Percentiles rank a stretch among this genome's conserved stretches.
Conservation (phyloP, 2,797 vertebrate genomes). For the Sarcoramphus papa region DNA sequence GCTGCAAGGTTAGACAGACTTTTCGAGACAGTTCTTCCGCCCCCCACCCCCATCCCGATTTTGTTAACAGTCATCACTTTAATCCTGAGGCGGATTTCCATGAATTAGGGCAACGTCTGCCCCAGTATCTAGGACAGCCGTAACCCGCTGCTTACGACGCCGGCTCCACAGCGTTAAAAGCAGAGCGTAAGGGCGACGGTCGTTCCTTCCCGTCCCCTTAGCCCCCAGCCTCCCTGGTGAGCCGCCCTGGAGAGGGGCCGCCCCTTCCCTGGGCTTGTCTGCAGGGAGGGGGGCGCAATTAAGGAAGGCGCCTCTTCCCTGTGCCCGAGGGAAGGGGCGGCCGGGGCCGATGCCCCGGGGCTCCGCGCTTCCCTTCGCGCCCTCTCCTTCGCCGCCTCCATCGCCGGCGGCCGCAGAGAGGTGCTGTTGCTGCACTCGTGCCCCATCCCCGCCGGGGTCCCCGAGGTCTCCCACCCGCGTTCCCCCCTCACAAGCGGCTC, state of each 20-base stretch:
- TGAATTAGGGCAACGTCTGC: no score
- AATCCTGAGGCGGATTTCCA: background rate
- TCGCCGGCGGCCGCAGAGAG: background rate
- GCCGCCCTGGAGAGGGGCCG: background rate
- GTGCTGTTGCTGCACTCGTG: background rate
- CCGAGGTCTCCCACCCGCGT: background rate
- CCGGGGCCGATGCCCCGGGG: background rate
- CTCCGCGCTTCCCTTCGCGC: background rate
- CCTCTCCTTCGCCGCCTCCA: background rate
- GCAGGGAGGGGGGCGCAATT: rapidly evolving
- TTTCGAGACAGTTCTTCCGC: background rate
- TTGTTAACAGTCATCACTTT: background rate
- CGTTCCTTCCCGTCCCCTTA: no score
- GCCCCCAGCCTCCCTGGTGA: no score
- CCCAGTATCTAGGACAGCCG: no score
- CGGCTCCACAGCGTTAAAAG: no score
- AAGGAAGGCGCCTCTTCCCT: background rate
- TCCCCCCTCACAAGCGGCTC: background rate
- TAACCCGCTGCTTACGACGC: no score
- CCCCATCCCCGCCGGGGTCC: no score
- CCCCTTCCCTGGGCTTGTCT: background rate
- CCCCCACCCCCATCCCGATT: background rate
- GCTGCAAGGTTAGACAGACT: no score
- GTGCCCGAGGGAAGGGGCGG: background rate
- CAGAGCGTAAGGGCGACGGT: rapidly evolving